phyloP scores from a whole-genome alignment of 2,888 invertebrate species.

The Bombylius discolor region DNA sequence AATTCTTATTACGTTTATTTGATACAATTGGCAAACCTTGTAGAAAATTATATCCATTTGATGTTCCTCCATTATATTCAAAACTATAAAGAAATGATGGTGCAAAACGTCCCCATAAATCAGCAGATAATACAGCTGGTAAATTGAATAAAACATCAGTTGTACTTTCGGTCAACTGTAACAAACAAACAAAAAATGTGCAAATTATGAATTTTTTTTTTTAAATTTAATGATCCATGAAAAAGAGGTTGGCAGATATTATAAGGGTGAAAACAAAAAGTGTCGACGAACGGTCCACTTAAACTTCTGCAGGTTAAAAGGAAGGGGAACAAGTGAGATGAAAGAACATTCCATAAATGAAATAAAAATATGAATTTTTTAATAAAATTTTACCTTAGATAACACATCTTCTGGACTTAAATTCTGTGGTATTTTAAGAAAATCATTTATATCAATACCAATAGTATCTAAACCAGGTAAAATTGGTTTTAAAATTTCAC shows the following conservation, averaged over 20 bases:
- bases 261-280: no score
- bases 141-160: conserved; percentile 66
- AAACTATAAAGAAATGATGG: conserved; percentile 62
- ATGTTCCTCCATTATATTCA: conserved; percentile 51
- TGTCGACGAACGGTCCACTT: no score
- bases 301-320: no score
- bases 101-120: conserved; percentile 52
- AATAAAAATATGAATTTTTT: not conserved
- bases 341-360: no score
- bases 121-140: conserved; percentile 57
- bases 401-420: conserved; percentile 26
- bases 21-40: conserved; percentile 48
- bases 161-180: conserved; percentile 34
- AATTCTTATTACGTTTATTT: conserved; percentile 28
- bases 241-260: no score
- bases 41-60: conserved; percentile 50
- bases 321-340: no score
- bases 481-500: conserved; percentile 23
- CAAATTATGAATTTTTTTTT: no score
- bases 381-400: conserved; percentile 21
- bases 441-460: conserved; percentile 24
- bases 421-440: conserved; percentile 26
- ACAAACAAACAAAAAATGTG: no score
- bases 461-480: conserved; percentile 24
- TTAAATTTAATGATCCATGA: no score